Evolutionary conservation across 2,113 vertebrate genomes (phyloP), one percentile per base, ranked within the genome.

Genomic region (Pseudorectes ferrugineus): DNA sequence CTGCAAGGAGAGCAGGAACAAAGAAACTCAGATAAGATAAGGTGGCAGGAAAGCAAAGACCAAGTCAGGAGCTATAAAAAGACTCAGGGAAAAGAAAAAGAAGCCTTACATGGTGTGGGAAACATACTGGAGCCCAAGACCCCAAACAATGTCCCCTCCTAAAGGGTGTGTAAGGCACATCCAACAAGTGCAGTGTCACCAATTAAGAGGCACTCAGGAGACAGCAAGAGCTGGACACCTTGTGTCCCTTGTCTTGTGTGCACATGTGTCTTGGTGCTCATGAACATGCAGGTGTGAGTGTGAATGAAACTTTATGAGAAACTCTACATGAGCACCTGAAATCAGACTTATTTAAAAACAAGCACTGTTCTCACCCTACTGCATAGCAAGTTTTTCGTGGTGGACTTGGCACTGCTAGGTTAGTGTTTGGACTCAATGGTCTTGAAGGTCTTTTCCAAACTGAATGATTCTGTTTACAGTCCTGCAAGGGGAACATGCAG

Each of bases 401-500:
- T 61, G n/a, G 43, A 49, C 20, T 57, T 72, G 18, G 12, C 35
- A 43, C 25, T 65, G 8, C 21, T 33, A 43, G 2, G 0, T 43
- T 51, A 80, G 14, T 51, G 26, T 26, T 65, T 80, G 45, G 36
- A 65, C 36, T 58, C 25, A 3, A 12, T 33, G 43, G 28, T 33
- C 51, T 72, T 73, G 12, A 65, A 66, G 36, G 36, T 65, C 22
- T 66, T 73, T 73, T 73, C 51, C 36, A 73, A 73, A 51, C 15
- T 13, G 43, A 73, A 43, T 57, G 14, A 49, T 35, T 55, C 22
- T 58, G 16, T 29, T 7, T 68, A 26, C 1, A 2, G 22, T 20
- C 26, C 38, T 5, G 0, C 10, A 23, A 8, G 6, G 4, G 4
- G 59, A 8, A 46, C 1, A 1, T 0, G 2, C 35, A 33, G 15